Evolutionary conservation across 1,140 invertebrate species (phyloP), one percentile per base, ranked within the genome.

Genomic region (Propsilocerus akamusi): DNA sequence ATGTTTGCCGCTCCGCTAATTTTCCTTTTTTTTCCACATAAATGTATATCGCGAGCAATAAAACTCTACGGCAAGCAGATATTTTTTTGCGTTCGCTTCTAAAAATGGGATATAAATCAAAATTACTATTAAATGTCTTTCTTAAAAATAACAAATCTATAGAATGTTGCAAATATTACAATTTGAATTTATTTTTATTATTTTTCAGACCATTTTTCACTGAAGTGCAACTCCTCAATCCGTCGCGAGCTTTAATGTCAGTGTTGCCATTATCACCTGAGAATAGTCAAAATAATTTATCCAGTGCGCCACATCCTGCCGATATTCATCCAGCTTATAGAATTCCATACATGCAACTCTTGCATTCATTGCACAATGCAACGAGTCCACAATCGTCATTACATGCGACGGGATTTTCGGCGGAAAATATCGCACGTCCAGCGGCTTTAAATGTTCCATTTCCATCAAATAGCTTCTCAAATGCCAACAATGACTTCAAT

Each of bases 321-420:
- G 72, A 74, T 51, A 67, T 75, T 53, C 76, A 74, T 60, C 71
- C 74, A 32, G 73, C 76, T 14, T 80, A 79, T 61, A 67, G 77
- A 54, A 69, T 80, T 56, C 74, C 76, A 51, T 80, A 80, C 62
- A 76, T 80, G 73, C 77, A 80, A 64, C 76, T 78, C 58, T 68
- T 80, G 22, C 79, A 80, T 61, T 74, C 77, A 12, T 65, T 81
- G 25, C 76, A 73, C 55, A 65, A 72, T 59, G 71, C 72, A 53
- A 72, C 73, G 51, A 57, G 63, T 62, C 54, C 62, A 12, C 55
- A 57, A 2, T 57, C 60, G 49, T 75, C 75, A 17, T 68, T 75
- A 50, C 70, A 73, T 53, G 68, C 71, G 72, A 64, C 62, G 58
- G 8, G 47, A 26, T 25, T 48, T n/a, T 25, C 26, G 25, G 22